Evolutionary conservation across 2,113 vertebrate genomes (phyloP).

Genomic region (Typhlomys cinereus): DNA sequence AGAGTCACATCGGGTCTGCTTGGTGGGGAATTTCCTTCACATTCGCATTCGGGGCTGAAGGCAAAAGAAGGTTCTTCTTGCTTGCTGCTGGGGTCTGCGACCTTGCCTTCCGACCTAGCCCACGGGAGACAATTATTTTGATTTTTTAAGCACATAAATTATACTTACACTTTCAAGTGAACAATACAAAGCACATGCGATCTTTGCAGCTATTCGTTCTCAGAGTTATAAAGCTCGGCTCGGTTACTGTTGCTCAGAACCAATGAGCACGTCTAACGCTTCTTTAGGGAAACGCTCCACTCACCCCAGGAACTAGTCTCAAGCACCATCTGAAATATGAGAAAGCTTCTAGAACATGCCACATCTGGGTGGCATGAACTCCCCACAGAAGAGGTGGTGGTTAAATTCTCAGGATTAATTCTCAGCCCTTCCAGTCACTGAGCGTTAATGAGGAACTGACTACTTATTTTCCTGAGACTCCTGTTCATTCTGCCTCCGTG

Average conservation of each 20-base stretch:
- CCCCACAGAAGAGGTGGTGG: neutral
- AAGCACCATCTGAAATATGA: neutral
- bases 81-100: neutral
- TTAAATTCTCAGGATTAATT: neutral
- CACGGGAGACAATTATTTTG: neutral
- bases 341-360: neutral
- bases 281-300: neutral
- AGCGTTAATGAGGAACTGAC: accelerated
- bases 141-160: neutral
- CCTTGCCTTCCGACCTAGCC: neutral
- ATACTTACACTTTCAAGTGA: neutral
- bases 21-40: neutral
- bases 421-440: neutral
- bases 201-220: slow-evolving; percentile 14
- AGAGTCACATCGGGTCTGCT: accelerated
- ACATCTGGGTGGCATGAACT: neutral
- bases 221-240: neutral
- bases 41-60: neutral
- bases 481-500: neutral
- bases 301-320: neutral
- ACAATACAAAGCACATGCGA: neutral
- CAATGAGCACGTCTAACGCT: accelerated
- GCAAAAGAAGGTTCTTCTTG: neutral
- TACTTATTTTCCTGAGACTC: neutral
- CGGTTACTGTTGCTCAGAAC: neutral